A percentile compares a stretch with the other conserved stretches of the same genome.
These are phyloP conservation scores for Phasianus colchicus DNA, from an alignment of 2,113 vertebrate genomes.

Conservation along the genomic window DNA sequence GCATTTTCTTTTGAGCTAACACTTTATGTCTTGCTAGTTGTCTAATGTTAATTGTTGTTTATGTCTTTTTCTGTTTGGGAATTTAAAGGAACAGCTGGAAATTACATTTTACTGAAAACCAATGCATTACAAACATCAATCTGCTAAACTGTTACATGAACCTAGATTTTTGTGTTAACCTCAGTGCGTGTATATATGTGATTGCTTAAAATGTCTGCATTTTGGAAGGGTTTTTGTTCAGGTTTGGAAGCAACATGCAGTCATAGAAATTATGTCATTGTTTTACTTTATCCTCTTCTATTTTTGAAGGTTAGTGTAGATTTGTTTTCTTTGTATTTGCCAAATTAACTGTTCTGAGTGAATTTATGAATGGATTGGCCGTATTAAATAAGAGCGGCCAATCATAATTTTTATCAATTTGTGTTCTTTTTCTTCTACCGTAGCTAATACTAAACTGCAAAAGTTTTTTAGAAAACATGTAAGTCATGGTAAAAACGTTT, in stretches of 20 bases:
- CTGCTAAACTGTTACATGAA: conserved; percentile 6
- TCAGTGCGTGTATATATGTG: not conserved
- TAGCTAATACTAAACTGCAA: not conserved
- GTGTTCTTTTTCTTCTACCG: not conserved
- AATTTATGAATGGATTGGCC: not conserved
- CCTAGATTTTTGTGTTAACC: not conserved
- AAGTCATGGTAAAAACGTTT: not conserved
- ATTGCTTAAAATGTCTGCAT: accelerated
- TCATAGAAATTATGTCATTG: not conserved
- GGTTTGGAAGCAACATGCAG: not conserved
- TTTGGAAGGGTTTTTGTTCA: not conserved
- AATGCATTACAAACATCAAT: not conserved
- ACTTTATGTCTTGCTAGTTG: conserved; percentile 15
- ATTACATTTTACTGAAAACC: conserved; percentile 49
- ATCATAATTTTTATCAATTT: not conserved
- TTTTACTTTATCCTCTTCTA: not conserved
- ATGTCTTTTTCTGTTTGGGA: conserved; percentile 32
- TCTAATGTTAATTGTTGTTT: not conserved
- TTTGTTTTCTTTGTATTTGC: not conserved
- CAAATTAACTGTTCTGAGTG: not conserved
- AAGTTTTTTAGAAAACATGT: not conserved
- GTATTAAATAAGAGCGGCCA: not conserved
- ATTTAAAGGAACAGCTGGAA: conserved; percentile 59
- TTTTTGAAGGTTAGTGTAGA: not conserved
- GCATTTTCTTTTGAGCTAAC: conserved; percentile 17